Evolutionary conservation across 2,888 invertebrate species (phyloP).

Genomic region (Ctena decussata): DNA sequence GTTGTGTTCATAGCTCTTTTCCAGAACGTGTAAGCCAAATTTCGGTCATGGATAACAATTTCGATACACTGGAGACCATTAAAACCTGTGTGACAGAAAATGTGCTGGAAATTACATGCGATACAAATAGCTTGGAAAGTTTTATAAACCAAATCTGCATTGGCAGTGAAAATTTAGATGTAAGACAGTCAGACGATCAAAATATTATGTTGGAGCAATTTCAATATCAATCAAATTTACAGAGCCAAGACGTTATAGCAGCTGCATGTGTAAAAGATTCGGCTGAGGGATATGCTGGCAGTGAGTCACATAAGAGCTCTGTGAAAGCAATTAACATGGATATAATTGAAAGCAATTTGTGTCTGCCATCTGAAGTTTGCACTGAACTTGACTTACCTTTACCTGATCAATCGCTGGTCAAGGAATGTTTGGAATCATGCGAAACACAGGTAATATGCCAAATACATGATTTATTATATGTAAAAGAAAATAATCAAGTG

Average conservation of each 20-base stretch:
- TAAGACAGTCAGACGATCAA: background rate
- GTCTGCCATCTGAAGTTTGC: background rate
- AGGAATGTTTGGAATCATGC: background rate
- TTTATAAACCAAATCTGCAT: background rate
- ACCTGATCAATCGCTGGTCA: background rate
- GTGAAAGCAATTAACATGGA: background rate
- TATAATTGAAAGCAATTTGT: background rate
- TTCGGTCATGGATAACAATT: background rate
- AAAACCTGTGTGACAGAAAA: background rate
- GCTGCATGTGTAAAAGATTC: background rate
- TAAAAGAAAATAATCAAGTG: background rate
- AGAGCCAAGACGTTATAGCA: background rate
- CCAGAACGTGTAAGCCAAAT: background rate
- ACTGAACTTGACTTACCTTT: background rate
- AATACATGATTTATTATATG: constrained; percentile 2
- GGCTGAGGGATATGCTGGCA: background rate
- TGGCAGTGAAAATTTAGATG: background rate
- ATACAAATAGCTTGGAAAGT: background rate
- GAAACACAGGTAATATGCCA: constrained; percentile 7
- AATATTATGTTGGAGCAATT: too few species aligned
- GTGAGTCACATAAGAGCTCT: background rate
- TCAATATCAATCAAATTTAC: too few species aligned
- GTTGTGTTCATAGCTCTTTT: background rate
- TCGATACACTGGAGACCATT: too few species aligned
- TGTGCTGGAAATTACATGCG: background rate